Evolutionary conservation across 1,140 invertebrate species (phyloP), one percentile per base, ranked within the genome.

Genomic region (Battus philenor): DNA sequence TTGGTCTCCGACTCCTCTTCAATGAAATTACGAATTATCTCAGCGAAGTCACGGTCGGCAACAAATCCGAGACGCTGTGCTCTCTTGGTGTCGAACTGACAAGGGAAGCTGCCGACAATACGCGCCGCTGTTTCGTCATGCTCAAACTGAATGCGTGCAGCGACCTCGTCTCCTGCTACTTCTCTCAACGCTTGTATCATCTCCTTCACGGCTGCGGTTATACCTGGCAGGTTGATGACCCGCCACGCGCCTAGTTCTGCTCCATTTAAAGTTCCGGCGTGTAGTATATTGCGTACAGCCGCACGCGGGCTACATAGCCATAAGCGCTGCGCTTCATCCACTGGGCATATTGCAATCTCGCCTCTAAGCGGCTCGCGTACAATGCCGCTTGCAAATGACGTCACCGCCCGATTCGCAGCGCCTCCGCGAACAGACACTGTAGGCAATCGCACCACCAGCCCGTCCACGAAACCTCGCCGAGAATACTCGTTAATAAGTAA

Each of bases 351-450:
- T 8, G 61, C 43, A 7, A 31, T 16, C 12, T 56, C 32, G 1
- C 74, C 71, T 5, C 62, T 54, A 16, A 84, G 32, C n/a, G 80
- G 76, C 31, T 84, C 80, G 2, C 77, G 62, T 8, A 84, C 43
- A 2, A 84, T 59, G 1, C 70, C 77, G 50, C 75, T 80, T 0
- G 63, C 77, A 30, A 78, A 84, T 8, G 75, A 78, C 13, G 77
- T 78, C 10, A 80, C 61, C 0, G 80, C 80, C 7, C 47, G 36
- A 36, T 84, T 84, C 1, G 80, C 43, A 1, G 34, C 50, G 9
- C 77, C 80, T 0, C 59, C 52, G 3, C 77, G 57, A 0, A 84
- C 72, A 4, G 59, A 68, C 4, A 84, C 70, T 1, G 77, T 80
- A 2, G 80, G 80, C 39, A 84, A 27, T 2, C 80, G 54, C 15